Percentiles rank a stretch among this genome's conserved stretches.
phyloP scores from a whole-genome alignment of 2,888 invertebrate genomes.

The Acronicta aceris region DNA sequence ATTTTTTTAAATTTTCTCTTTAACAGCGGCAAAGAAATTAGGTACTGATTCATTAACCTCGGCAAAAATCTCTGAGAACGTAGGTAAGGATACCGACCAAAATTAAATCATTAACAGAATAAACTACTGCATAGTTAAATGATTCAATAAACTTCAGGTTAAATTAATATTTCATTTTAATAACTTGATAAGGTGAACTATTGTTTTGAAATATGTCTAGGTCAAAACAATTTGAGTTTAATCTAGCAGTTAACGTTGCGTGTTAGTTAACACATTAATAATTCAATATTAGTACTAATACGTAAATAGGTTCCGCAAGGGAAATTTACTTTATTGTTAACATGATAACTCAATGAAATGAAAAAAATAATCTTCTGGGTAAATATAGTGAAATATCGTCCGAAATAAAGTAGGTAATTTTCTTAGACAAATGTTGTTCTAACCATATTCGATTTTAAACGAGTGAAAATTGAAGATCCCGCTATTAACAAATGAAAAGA shows the following conservation, averaged over 20 bases:
- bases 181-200: slow-evolving; percentile 14
- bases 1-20: too few species aligned
- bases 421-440: too few species aligned
- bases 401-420: too few species aligned
- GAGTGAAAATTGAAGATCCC: too few species aligned
- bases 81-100: too few species aligned
- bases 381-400: too few species aligned
- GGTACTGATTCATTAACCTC: too few species aligned
- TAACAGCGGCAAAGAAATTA: too few species aligned
- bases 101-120: slow-evolving; percentile 13
- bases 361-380: not conserved
- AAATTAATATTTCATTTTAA: slow-evolving; percentile 12
- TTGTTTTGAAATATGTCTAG: slow-evolving; percentile 37
- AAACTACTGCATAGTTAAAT: slow-evolving; percentile 6
- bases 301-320: slow-evolving; percentile 42
- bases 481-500: too few species aligned
- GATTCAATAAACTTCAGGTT: slow-evolving; percentile 14
- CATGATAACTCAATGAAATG: slow-evolving; percentile 13
- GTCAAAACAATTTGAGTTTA: slow-evolving; percentile 46
- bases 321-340: slow-evolving; percentile 49
- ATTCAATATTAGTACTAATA: slow-evolving; percentile 44
- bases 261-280: slow-evolving; percentile 53
- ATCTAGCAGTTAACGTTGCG: slow-evolving; percentile 47
- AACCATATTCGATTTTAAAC: too few species aligned
- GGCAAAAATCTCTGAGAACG: too few species aligned